Evolutionary conservation across 2,113 vertebrate species (phyloP).

Genomic region (Canis aureus): DNA sequence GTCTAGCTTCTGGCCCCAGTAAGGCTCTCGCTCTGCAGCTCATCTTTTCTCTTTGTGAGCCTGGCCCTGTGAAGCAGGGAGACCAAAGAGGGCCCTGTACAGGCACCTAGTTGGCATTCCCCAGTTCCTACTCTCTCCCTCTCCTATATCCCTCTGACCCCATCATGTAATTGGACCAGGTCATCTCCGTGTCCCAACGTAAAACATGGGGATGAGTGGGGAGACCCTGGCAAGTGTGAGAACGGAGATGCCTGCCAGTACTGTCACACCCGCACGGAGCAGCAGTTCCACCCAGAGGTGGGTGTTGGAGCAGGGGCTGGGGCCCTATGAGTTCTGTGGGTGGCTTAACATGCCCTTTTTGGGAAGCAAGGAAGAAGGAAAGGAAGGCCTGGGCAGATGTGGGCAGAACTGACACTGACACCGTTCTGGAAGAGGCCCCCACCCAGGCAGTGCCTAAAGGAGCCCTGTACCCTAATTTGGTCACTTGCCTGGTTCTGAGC

Average conservation of each 20-base stretch:
- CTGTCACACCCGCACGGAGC: constrained; percentile 98
- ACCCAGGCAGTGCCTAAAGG: not conserved
- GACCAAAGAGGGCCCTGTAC: not conserved
- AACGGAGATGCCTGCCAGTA: constrained; percentile 96
- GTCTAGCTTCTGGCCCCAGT: not conserved
- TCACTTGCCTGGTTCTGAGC: not conserved
- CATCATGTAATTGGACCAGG: constrained; percentile 83
- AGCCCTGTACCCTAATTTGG: not conserved
- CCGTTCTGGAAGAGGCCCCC: not conserved
- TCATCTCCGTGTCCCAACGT: constrained; percentile 96
- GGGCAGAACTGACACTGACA: not conserved
- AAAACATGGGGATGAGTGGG: constrained; percentile 99
- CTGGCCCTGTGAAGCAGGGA: not conserved
- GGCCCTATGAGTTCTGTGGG: not conserved
- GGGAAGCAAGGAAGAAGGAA: not conserved
- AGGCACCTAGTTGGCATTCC: not conserved
- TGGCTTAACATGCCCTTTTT: not conserved
- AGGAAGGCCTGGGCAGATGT: not conserved
- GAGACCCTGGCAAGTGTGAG: constrained; percentile 98
- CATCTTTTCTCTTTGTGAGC: not conserved
- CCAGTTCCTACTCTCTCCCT: not conserved
- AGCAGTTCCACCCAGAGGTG: constrained; percentile 99
- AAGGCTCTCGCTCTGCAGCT: not conserved
- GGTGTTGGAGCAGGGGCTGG: not conserved
- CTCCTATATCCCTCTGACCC: not conserved